These are phyloP conservation scores for Okamejei kenojei DNA, from an alignment of 2,797 vertebrate genomes.

Conservation along the genomic window DNA sequence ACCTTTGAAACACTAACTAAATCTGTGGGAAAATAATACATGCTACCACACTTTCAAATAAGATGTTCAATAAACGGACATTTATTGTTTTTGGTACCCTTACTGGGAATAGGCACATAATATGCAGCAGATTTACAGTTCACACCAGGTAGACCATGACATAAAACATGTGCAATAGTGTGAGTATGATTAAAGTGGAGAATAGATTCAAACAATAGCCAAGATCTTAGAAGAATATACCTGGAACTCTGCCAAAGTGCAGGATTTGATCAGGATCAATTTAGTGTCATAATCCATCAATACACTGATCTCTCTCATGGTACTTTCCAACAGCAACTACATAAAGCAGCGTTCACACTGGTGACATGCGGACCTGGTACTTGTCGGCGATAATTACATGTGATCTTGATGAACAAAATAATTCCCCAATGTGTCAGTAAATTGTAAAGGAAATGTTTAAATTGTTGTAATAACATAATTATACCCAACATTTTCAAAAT, in stretches of 20 bases:
- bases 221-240: not conserved
- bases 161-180: constrained; percentile 17
- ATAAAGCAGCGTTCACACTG: not conserved
- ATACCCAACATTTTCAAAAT: constrained; percentile 12
- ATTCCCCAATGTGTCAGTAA: constrained; percentile 27
- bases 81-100: constrained; percentile 25
- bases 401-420: constrained; percentile 7
- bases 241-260: constrained; percentile 22
- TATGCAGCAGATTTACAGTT: constrained; percentile 8
- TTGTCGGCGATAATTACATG: not conserved
- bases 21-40: not conserved
- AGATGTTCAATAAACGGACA: constrained; percentile 24
- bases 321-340: not conserved
- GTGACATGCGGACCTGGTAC: not conserved
- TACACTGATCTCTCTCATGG: not conserved
- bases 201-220: constrained; percentile 16
- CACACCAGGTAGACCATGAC: constrained; percentile 12
- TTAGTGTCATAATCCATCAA: constrained; percentile 33
- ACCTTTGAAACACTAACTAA: not conserved
- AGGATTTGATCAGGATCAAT: constrained; percentile 36
- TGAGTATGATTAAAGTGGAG: constrained; percentile 21
- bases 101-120: constrained; percentile 2
- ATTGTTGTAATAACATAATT: constrained; percentile 24
- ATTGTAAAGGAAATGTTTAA: constrained; percentile 18
- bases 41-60: constrained; percentile 13